Conservation (phyloP, 2,113 vertebrate species). For the Chiloscyllium plagiosum region DNA sequence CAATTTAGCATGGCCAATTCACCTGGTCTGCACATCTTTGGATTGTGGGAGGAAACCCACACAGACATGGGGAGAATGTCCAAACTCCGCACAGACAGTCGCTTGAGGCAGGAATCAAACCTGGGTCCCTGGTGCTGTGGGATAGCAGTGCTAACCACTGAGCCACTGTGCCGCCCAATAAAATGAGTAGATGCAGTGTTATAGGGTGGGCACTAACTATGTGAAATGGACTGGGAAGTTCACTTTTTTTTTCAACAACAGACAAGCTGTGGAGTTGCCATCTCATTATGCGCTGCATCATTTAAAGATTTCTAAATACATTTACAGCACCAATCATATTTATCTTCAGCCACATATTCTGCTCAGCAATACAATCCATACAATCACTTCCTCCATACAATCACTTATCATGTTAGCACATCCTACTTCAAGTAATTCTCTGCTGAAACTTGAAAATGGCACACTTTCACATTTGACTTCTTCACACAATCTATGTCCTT, state of each 20-base stretch:
- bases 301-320: background rate
- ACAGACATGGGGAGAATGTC: too few species aligned
- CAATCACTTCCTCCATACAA: too few species aligned
- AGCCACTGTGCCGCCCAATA: too few species aligned
- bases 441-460: background rate
- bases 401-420: background rate
- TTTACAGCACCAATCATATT: background rate
- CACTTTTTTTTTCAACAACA: background rate
- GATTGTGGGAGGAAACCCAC: too few species aligned
- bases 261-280: background rate
- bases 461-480: background rate
- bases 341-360: background rate
- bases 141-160: too few species aligned
- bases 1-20: too few species aligned
- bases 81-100: too few species aligned
- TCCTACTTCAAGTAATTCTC: background rate
- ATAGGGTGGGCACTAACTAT: background rate
- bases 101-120: too few species aligned
- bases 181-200: background rate
- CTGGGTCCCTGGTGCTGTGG: too few species aligned
- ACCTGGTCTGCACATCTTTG: too few species aligned
- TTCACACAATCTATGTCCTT: background rate
- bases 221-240: background rate
- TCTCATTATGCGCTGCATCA: background rate
- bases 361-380: too few species aligned